Percentiles rank a stretch among this genome's conserved stretches.
Evolutionary conservation across 1,140 invertebrate species (phyloP).

Genomic region (Cyclina sinensis): DNA sequence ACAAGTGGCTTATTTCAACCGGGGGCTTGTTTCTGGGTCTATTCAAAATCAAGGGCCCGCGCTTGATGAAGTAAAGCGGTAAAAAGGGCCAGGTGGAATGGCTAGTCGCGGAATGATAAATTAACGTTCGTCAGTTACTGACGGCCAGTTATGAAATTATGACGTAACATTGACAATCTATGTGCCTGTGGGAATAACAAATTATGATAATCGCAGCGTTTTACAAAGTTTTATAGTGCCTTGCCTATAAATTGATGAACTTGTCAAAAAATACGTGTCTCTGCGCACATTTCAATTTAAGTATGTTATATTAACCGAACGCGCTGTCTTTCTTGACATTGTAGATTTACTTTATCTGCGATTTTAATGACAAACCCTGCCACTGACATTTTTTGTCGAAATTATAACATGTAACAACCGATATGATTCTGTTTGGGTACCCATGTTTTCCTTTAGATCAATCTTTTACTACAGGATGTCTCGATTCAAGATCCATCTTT

Average conservation of each 20-base stretch:
- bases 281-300: neutral
- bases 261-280: conserved; percentile 34
- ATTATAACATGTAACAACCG: no score
- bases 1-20: no score
- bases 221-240: conserved; percentile 42
- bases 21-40: neutral
- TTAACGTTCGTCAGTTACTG: conserved; percentile 19
- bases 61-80: neutral
- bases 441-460: no score
- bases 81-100: conserved; percentile 24
- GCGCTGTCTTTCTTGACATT: no score
- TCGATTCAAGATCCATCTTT: no score
- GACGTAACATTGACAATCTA: conserved; percentile 39
- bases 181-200: conserved; percentile 42
- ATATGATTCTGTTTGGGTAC: no score
- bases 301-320: no score
- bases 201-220: conserved; percentile 59
- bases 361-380: no score
- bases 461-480: no score
- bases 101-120: neutral
- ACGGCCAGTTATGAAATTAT: conserved; percentile 31
- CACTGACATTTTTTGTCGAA: no score
- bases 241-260: conserved; percentile 51
- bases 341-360: no score
- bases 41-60: neutral